Percentiles rank a stretch among this genome's conserved stretches.
These are phyloP conservation scores for Batillaria attramentaria DNA, from an alignment of 1,140 invertebrate genomes.

Conservation along the genomic window DNA sequence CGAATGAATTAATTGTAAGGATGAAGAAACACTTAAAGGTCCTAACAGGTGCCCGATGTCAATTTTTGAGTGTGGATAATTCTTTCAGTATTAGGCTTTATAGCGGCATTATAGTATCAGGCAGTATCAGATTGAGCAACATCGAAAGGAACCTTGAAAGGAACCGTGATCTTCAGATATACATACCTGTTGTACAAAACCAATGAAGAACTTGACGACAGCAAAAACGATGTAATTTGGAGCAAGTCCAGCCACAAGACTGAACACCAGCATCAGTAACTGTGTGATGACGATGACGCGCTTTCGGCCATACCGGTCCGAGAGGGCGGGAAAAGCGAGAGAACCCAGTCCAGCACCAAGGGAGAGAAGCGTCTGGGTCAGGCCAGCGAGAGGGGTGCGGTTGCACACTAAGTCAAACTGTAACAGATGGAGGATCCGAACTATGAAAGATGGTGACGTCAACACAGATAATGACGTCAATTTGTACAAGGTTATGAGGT, in stretches of 20 bases:
- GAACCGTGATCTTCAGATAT: not conserved
- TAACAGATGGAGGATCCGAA: not conserved
- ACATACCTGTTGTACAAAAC: constrained; percentile 24
- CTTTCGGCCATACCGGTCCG: constrained; percentile 37
- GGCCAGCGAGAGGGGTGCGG: constrained; percentile 13
- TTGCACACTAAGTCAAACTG: constrained; percentile 43
- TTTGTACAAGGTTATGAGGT: not conserved
- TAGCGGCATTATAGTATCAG: too few species aligned
- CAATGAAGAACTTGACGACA: constrained; percentile 28
- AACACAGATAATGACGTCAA: not conserved
- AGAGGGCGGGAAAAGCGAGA: constrained; percentile 14
- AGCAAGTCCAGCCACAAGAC: constrained; percentile 11
- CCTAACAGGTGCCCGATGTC: too few species aligned
- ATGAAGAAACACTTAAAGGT: too few species aligned
- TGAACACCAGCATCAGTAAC: constrained; percentile 5
- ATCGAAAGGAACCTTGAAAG: not conserved
- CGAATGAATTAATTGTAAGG: too few species aligned
- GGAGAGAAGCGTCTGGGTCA: constrained; percentile 32
- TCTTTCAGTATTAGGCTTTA: too few species aligned
- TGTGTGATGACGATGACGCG: constrained; percentile 6
- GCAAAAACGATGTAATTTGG: constrained; percentile 26
- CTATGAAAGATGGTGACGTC: not conserved
- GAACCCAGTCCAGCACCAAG: constrained; percentile 30
- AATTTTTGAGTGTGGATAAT: too few species aligned
- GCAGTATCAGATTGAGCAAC: not conserved